phyloP scores from a whole-genome alignment of 2,113 vertebrate species.

The Plotosus lineatus region DNA sequence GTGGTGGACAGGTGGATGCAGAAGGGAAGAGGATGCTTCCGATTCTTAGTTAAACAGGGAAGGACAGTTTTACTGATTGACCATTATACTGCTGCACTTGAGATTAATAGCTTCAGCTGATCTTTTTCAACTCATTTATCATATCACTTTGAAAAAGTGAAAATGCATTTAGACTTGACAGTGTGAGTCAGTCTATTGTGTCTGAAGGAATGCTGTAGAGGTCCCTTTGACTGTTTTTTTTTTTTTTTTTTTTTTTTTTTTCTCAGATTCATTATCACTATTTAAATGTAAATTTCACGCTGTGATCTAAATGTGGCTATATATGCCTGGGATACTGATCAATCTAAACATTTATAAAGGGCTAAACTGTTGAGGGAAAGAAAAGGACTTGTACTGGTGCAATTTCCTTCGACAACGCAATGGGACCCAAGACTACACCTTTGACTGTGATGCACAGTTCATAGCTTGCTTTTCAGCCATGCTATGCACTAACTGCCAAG shows the following conservation, averaged over 20 bases:
- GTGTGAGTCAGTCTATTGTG: neutral
- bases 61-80: neutral
- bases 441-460: constrained; percentile 51
- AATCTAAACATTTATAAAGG: constrained; percentile 62
- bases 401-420: constrained; percentile 69
- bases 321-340: constrained; percentile 5
- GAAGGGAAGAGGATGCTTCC: neutral
- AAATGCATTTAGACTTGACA: constrained; percentile 19
- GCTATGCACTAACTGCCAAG: constrained; percentile 59
- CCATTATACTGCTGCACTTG: neutral
- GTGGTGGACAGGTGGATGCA: neutral
- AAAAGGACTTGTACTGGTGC: constrained; percentile 65
- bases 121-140: constrained; percentile 39
- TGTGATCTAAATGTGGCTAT: constrained; percentile 10
- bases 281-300: constrained; percentile 31
- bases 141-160: constrained; percentile 28
- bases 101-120: constrained; percentile 27
- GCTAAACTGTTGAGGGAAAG: constrained; percentile 56
- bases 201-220: neutral
- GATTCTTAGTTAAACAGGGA: neutral
- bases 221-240: neutral
- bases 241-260: neutral
- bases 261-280: constrained; percentile 11
- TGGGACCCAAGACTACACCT: constrained; percentile 67
- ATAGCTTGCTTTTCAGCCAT: constrained; percentile 50